phyloP scores from a whole-genome alignment of 2,888 invertebrate species.

The Brachypalpus laphriformis region DNA sequence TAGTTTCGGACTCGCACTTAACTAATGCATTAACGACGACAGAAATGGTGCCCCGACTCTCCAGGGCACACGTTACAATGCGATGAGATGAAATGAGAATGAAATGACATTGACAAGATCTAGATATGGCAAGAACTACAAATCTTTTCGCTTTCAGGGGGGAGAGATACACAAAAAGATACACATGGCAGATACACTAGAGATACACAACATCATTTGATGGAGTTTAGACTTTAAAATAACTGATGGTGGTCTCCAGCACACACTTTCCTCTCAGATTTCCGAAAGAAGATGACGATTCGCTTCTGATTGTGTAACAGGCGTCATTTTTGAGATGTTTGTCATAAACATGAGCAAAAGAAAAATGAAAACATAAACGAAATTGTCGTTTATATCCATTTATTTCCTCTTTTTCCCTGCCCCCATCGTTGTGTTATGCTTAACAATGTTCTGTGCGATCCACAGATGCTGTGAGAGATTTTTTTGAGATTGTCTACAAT shows the following conservation, averaged over 20 bases:
- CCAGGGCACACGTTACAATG: conserved; percentile 40
- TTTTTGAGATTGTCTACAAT: conserved; percentile 32
- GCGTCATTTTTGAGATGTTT: conserved; percentile 68
- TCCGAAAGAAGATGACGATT: conserved; percentile 22
- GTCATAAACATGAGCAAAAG: conserved; percentile 54
- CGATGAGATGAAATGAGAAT: background rate
- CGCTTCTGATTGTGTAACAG: conserved; percentile 64
- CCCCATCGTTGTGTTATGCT: conserved; percentile 10
- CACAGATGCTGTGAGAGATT: conserved; percentile 49
- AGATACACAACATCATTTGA: conserved; percentile 56
- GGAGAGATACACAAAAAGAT: conserved; percentile 32
- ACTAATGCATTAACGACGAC: conserved; percentile 46
- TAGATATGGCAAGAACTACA: conserved; percentile 56
- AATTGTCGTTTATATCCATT: conserved; percentile 60
- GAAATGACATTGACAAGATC: conserved; percentile 61
- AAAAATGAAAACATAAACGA: conserved; percentile 66
- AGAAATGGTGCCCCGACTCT: background rate
- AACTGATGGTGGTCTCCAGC: conserved; percentile 49
- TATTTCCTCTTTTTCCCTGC: background rate
- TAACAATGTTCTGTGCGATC: conserved; percentile 31
- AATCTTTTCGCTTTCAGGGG: conserved; percentile 37
- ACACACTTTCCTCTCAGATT: conserved; percentile 27
- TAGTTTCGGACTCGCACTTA: conserved; percentile 69
- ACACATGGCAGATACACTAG: conserved; percentile 65
- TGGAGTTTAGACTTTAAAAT: background rate